A percentile compares a stretch with the other conserved stretches of the same genome.
Conservation (phyloP, 2,797 vertebrate species). For the Gastrophryne carolinensis region DNA sequence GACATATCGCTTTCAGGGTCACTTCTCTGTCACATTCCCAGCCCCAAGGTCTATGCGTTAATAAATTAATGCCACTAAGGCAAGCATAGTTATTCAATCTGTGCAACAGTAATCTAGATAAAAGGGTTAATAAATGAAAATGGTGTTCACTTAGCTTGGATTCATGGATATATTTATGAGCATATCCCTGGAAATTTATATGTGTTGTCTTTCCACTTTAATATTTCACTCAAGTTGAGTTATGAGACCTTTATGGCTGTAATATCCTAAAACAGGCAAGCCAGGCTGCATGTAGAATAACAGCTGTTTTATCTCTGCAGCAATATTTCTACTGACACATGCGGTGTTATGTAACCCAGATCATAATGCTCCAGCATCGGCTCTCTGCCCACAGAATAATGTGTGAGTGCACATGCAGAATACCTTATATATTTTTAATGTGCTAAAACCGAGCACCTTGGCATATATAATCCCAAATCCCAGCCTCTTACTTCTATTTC, state of each 20-base stretch:
- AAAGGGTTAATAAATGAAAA: slow-evolving; percentile 34
- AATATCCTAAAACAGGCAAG: slow-evolving; percentile 19
- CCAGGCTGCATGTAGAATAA: background rate
- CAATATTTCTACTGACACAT: background rate
- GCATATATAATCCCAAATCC: too few relatives aligned
- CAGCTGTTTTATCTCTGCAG: background rate
- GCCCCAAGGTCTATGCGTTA: slow-evolving; percentile 7
- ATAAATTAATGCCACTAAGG: slow-evolving; percentile 6
- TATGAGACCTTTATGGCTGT: slow-evolving; percentile 1
- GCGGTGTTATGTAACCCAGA: background rate
- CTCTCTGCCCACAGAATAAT: background rate
- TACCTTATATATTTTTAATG: too few relatives aligned
- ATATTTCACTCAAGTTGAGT: slow-evolving; percentile 18
- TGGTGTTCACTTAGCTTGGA: slow-evolving; percentile 15
- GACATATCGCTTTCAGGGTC: background rate
- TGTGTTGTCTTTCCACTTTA: slow-evolving; percentile 15
- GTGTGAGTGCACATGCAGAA: background rate
- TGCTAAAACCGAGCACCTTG: too few relatives aligned
- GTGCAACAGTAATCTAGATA: slow-evolving; percentile 26
- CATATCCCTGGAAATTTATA: slow-evolving; percentile 21
- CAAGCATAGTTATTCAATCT: slow-evolving; percentile 14
- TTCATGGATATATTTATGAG: slow-evolving; percentile 7
- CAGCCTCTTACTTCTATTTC: too few relatives aligned
- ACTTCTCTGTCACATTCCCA: background rate
- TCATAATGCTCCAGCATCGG: background rate